phyloP scores from a whole-genome alignment of 1,140 invertebrate genomes.

The Drosophila repletoides region DNA sequence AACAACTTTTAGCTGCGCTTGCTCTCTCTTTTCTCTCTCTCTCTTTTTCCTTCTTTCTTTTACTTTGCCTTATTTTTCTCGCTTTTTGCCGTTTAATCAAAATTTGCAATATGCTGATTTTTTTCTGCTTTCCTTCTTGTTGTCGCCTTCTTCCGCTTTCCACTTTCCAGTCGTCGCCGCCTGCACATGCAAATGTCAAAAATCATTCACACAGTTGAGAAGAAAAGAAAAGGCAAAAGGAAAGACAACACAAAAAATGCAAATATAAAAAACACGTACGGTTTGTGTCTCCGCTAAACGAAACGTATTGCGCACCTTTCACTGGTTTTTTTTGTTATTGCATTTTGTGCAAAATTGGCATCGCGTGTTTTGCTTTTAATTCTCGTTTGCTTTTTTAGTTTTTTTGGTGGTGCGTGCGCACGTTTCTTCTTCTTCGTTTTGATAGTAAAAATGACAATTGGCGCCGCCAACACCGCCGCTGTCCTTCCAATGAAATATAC shows the following conservation, averaged over 20 bases:
- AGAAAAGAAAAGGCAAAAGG: neutral
- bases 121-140: neutral
- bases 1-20: conserved; percentile 45
- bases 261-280: conserved; percentile 33
- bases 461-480: conserved; percentile 53
- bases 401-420: conserved; percentile 38
- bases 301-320: conserved; percentile 46
- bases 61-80: conserved; percentile 6
- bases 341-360: conserved; percentile 14
- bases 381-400: conserved; percentile 14
- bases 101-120: no score
- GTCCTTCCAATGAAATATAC: conserved; percentile 45
- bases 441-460: conserved; percentile 76
- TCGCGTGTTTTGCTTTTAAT: conserved; percentile 17
- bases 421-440: conserved; percentile 68
- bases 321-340: conserved; percentile 14
- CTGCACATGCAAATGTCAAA: conserved; percentile 44
- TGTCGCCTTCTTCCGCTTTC: conserved; percentile 24
- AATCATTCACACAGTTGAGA: conserved; percentile 5
- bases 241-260: conserved; percentile 16
- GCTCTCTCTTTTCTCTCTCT: conserved; percentile 5
- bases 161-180: conserved; percentile 7
- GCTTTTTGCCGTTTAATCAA: no score
- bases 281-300: conserved; percentile 36
- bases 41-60: neutral